A percentile compares a stretch with the other conserved stretches of the same genome.
Conservation (phyloP, 1,140 invertebrate genomes). For the Bombus superbus region DNA sequence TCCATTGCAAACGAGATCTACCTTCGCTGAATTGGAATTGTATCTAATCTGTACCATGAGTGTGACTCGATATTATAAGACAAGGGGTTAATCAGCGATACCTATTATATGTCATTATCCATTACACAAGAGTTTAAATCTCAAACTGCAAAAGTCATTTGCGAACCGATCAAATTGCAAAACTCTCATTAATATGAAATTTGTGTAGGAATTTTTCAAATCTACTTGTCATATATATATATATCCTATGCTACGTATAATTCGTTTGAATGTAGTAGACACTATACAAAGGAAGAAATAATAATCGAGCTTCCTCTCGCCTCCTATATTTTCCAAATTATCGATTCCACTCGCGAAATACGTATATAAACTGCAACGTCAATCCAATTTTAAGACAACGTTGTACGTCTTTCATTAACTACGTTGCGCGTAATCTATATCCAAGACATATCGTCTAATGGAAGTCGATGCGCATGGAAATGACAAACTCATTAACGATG, state of each 20-base stretch:
- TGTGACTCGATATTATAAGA: not conserved
- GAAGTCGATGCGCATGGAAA: conserved; percentile 52
- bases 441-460: conserved; percentile 52
- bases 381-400: not conserved
- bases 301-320: too few species aligned
- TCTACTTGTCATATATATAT: too few species aligned
- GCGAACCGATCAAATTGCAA: not conserved
- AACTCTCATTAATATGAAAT: not conserved
- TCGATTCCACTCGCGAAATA: not conserved
- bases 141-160: not conserved
- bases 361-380: not conserved
- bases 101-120: not conserved
- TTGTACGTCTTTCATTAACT: not conserved
- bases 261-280: too few species aligned
- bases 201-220: not conserved
- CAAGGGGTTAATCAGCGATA: not conserved
- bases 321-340: not conserved
- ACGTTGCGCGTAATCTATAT: not conserved
- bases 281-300: too few species aligned
- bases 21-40: not conserved
- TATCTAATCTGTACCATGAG: not conserved
- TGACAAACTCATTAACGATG: not conserved
- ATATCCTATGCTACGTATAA: too few species aligned
- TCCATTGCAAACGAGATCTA: not conserved
- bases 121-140: not conserved